Conservation (phyloP, 2,797 vertebrate genomes). For the Neosilurus hyrtlii region DNA sequence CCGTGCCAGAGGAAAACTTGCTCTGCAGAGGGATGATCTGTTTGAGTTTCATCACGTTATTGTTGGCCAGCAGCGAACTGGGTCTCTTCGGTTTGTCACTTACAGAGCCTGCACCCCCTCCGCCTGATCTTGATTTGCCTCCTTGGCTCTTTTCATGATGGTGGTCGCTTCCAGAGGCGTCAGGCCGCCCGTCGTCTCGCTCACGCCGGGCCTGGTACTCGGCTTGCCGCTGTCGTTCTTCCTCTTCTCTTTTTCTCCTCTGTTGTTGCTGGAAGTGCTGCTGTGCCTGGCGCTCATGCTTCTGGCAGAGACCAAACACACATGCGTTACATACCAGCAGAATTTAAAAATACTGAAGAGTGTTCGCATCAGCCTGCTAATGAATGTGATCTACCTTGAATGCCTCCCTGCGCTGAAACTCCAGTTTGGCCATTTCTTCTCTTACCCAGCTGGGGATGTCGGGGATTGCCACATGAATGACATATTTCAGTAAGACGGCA, state of each 20-base stretch:
- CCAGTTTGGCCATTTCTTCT: constrained; percentile 94
- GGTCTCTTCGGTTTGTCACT: constrained; percentile 91
- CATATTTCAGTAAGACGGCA: constrained; percentile 89
- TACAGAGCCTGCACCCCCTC: constrained; percentile 61
- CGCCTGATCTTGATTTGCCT: constrained; percentile 75
- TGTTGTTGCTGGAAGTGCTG: constrained; percentile 95
- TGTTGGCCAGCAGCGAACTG: constrained; percentile 92
- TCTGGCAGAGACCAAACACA: constrained; percentile 70
- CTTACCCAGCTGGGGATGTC: constrained; percentile 93
- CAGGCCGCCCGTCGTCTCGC: constrained; percentile 82
- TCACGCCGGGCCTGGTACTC: constrained; percentile 88
- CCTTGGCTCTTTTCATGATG: constrained; percentile 81
- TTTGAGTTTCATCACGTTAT: constrained; percentile 96
- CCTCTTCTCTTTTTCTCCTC: constrained; percentile 91
- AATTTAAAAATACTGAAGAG: neutral
- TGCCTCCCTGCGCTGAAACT: constrained; percentile 92
- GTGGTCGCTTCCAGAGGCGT: constrained; percentile 71
- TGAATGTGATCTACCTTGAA: constrained; percentile 82
- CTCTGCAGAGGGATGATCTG: constrained; percentile 97
- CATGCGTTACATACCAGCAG: constrained; percentile 22
- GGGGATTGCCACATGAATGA: constrained; percentile 93
- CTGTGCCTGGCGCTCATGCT: constrained; percentile 94
- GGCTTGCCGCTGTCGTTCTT: constrained; percentile 90
- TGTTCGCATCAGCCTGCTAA: neutral
- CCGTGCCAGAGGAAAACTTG: constrained; percentile 82